Base-by-base conservation (phyloP, 2,888 invertebrate species). In the Lithosia quadra region DNA sequence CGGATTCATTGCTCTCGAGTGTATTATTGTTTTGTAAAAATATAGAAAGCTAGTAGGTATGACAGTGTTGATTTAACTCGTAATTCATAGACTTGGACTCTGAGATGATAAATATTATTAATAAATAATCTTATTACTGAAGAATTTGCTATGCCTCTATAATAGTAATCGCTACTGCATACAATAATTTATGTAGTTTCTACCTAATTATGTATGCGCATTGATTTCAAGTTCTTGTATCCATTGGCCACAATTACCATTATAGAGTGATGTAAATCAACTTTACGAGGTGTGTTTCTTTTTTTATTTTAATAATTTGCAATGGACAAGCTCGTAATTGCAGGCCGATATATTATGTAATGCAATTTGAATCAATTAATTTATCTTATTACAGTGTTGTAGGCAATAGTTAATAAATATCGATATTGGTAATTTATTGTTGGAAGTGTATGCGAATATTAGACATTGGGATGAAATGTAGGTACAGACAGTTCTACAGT, bases 241-340 rank as follows among this genome's bases (percentile, higher is more conserved):
- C 57, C 60, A 68, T 73, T 33, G 39, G 33, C 55, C 24, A 36
- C 33, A 65, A 79, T 77, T 75, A 74, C 57, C 67, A 79, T 78
- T 77, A 77, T 76, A 82, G 82, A 85, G 78, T 74, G 77, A 82
- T 85, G 78, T 76, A 83, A 79, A 84, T 84, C 71, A 74, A 62
- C 67, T 75, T 72, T 68, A 69, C 53, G 59, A 55, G 58, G 36
- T 63, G 63, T 68, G 49, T 39, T 21, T 63, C 36, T 55, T 21
- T 28, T 63, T 63, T 63, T 68, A 63, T 68, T 68, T 55, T 24
- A 28, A 56, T 18, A 13, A 36, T 68, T 55, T 55, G 59, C 68
- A 59, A 36, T 10, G n/a, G 22, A 58, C 49, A 24, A 53, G 53
- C 15, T 33, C 21, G 22, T 34, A 59, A 63, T 49, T 49, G 15